Evolutionary conservation across 2,888 invertebrate species (phyloP).

Genomic region (Amphipoea lucens): DNA sequence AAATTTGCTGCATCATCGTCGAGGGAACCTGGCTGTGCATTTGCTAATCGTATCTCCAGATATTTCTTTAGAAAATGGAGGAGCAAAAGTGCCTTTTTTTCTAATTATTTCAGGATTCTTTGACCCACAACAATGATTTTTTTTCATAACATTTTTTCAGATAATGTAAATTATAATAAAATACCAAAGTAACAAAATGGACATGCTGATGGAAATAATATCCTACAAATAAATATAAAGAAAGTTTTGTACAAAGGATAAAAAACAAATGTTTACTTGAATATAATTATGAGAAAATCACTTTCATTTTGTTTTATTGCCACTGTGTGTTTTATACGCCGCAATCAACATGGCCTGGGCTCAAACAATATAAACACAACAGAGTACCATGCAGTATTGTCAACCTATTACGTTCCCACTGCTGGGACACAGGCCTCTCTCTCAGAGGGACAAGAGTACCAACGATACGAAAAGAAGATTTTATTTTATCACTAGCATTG

Average conservation of each 20-base stretch:
- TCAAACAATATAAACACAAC: not conserved
- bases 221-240: not conserved
- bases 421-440: not conserved
- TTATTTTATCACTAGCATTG: no score
- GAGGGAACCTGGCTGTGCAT: slow-evolving; percentile 34
- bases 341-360: not conserved
- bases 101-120: not conserved
- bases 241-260: not conserved
- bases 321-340: not conserved
- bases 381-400: not conserved
- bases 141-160: not conserved
- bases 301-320: not conserved
- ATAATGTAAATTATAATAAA: not conserved
- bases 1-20: slow-evolving; percentile 47
- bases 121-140: not conserved
- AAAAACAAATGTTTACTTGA: not conserved
- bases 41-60: slow-evolving; percentile 42
- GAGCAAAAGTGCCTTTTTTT: not conserved
- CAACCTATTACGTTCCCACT: not conserved
- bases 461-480: not conserved
- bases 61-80: slow-evolving; percentile 31
- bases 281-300: not conserved
- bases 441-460: not conserved
- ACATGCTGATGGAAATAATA: not conserved
- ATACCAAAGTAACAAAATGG: not conserved